phyloP scores from a whole-genome alignment of 2,797 vertebrate genomes.

The Pteronotus mesoamericanus region DNA sequence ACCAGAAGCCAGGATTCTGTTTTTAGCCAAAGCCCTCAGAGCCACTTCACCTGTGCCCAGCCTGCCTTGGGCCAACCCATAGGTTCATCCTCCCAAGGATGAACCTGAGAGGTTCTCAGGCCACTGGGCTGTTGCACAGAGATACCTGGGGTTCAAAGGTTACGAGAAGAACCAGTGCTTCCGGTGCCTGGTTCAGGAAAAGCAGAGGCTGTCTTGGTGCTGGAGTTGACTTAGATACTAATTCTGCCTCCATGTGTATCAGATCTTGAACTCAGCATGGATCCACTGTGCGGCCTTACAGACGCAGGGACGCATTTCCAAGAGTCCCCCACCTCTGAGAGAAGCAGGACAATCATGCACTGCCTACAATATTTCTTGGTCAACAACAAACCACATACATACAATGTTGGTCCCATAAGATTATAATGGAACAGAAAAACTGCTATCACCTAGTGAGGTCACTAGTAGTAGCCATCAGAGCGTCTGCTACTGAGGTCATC shows the following conservation, averaged over 20 bases:
- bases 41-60: neutral
- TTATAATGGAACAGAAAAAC: neutral
- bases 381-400: too few relatives aligned
- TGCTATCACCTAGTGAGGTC: neutral
- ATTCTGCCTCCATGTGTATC: neutral
- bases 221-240: neutral
- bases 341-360: neutral
- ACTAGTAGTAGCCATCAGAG: neutral
- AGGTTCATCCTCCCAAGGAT: neutral
- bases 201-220: neutral
- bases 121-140: neutral
- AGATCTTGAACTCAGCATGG: neutral
- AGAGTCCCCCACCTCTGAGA: neutral
- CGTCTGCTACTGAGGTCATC: rapidly evolving
- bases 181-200: neutral
- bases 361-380: neutral
- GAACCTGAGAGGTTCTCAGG: neutral
- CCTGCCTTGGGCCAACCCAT: neutral
- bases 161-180: neutral
- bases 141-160: neutral
- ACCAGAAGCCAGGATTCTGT: too few relatives aligned
- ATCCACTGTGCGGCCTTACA: rapidly evolving
- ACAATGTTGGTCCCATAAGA: neutral
- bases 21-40: neutral
- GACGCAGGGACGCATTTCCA: rapidly evolving